Base-by-base conservation (phyloP, 1,140 invertebrate species). In the Magallana ariakensis region DNA sequence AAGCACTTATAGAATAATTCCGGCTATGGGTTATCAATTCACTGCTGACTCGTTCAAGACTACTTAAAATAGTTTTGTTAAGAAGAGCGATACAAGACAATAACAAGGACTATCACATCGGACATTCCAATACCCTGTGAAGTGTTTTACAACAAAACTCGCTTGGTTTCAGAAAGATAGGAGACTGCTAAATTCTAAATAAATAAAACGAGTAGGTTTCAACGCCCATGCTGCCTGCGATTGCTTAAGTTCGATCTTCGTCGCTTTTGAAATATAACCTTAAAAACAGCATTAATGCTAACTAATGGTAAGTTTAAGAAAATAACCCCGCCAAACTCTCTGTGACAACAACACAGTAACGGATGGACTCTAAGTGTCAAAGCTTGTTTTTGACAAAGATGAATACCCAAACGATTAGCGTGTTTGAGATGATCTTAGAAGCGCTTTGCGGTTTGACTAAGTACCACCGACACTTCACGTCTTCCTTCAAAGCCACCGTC, bases 1-100 rank as follows among this genome's bases (percentile, higher is more conserved):
- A 26, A 26, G 66, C 66, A 75, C 66, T 75, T 75, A 75, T 75
- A 75, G 66, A 75, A 75, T 75, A 26, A 75, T 75, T 75, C 66
- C 22, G 33, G 66, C 22, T 75, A 75, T 75, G 66, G 22, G 66
- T 75, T 75, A 75, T 75, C 66, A 75, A 75, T 75, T 75, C 22
- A 75, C 13, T 75, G 66, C 22, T 33, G 66, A 26, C 19, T 75
- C 22, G 66, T 26, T 75, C 22, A 75, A 75, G 19, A 22, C 66
- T 75, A 75, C 66, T 75, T 75, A 75, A 75, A 75, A 26, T 26
- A 75, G 66, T 75, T 75, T 75, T 75, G 33, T 75, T 75, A 26
- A 1, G 66, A 75, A 75, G 66, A 75, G 66, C 33, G 66, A 75
- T 75, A 75, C 22, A 75, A 75, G 16, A 11, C 66, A 75, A 26